Base-by-base conservation (phyloP, 2,797 vertebrate species). In the Octomys mimax region DNA sequence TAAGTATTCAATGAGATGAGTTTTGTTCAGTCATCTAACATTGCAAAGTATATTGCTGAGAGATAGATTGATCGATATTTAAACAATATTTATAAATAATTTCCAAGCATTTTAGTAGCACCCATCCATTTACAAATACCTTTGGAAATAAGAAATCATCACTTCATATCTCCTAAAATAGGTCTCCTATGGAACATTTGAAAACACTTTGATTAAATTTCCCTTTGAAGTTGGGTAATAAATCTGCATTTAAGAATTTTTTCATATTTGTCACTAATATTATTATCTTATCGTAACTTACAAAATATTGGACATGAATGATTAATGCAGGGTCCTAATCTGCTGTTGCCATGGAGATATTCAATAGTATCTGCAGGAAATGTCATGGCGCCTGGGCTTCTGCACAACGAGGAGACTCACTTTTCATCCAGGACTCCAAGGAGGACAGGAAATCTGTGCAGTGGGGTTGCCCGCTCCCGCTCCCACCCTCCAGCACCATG, bases 201-300 rank as follows among this genome's bases (percentile, higher is more conserved):
- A 92, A 91, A 93, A 83, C 6, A 11, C 12, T 88, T 87, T 42
- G 16, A 59, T 95, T 94, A 81, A 59, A 95, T 92, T 85, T 94
- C 16, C 78, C 70, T 89, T 94, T 68, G 12, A 93, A 96, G 18
- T 83, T 81, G 21, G 24, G 6, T 78, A 33, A 59, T 21, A 87
- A 89, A 83, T 6, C 66, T 81, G 57, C 87, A 52, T 21, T 86
- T 93, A 22, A 66, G 59, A 59, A 28, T 7, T 71, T 68, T 93
- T 90, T 85, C 22, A 87, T 9, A 88, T 71, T 86, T 82, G n/a
- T 28, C 52, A 93, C 13, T 73, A 85, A 90, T 85, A 49, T 73
- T 91, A 66, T 54, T 13, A 77, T 36, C 22, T 64, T 80, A 92
- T 18, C 75, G 24, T 75, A 91, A 91, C 39, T 59, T 78, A 49